Evolutionary conservation across 2,113 vertebrate genomes (phyloP).

Genomic region (Atlantisia rogersi): DNA sequence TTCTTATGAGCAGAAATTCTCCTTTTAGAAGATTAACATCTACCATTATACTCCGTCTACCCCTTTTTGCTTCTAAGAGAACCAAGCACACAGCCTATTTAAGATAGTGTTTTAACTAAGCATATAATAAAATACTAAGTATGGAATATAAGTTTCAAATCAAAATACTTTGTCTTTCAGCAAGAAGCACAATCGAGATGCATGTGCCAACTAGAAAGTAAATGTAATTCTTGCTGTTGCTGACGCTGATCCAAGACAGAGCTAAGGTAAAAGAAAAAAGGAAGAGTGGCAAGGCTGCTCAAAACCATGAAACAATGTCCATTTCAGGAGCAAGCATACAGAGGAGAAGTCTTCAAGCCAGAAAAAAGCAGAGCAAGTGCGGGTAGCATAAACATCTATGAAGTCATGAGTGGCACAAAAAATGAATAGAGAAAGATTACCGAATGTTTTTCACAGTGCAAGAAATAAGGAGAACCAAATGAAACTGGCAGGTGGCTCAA

Average conservation of each 20-base stretch:
- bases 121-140: background rate
- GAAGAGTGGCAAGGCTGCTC: background rate
- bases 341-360: background rate
- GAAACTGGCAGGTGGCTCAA: constrained; percentile 58
- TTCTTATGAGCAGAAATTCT: background rate
- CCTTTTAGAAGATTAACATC: background rate
- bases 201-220: background rate
- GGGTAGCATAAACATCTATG: background rate
- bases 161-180: background rate
- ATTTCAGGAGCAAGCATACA: background rate
- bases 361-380: background rate
- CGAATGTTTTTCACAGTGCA: constrained; percentile 19
- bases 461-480: constrained; percentile 30
- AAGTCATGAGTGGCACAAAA: background rate
- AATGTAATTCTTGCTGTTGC: background rate
- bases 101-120: background rate
- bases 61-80: background rate
- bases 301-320: background rate
- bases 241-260: background rate
- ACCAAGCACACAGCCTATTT: background rate
- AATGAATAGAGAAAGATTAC: constrained; percentile 17
- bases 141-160: background rate
- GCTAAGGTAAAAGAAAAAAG: background rate
- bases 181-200: background rate
- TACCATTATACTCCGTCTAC: background rate